These are phyloP conservation scores for Aphelenchoides besseyi DNA, from an alignment of 1,140 invertebrate species.

Conservation along the genomic window DNA sequence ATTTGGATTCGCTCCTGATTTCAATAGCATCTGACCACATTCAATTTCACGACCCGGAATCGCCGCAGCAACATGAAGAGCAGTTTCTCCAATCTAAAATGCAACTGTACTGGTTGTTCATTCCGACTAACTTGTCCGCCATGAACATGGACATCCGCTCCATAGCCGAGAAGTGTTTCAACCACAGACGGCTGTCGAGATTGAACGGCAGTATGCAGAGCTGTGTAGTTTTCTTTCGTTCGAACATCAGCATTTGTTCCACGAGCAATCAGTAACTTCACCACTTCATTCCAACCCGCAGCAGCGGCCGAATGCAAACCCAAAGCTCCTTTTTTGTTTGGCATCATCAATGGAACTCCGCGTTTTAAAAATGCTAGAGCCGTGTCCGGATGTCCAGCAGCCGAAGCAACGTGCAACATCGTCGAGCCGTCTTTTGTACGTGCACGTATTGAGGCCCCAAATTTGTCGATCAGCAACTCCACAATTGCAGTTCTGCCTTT, in stretches of 20 bases:
- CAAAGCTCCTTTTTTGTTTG: conserved; percentile 75
- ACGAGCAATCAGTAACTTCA: conserved; percentile 87
- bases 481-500: conserved; percentile 90
- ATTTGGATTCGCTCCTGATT: conserved; percentile 93
- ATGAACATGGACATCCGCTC: conserved; percentile 90
- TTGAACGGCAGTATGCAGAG: conserved; percentile 96
- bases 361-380: conserved; percentile 97
- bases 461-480: conserved; percentile 92
- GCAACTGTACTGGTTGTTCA: background rate
- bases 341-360: conserved; percentile 98
- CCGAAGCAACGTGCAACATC: conserved; percentile 91
- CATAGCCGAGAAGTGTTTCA: conserved; percentile 89
- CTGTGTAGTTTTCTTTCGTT: conserved; percentile 94
- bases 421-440: conserved; percentile 80
- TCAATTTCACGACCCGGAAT: conserved; percentile 77
- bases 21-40: conserved; percentile 92
- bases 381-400: conserved; percentile 88
- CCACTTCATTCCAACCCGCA: conserved; percentile 87
- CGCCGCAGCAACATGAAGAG: conserved; percentile 87
- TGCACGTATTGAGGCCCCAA: conserved; percentile 69
- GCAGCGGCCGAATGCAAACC: conserved; percentile 66
- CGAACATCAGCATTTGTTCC: conserved; percentile 91
- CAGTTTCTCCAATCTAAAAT: conserved; percentile 69
- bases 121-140: conserved; percentile 62
- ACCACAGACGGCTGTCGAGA: conserved; percentile 90